Evolutionary conservation across 2,113 vertebrate species (phyloP), one percentile per base, ranked within the genome.

Genomic region (Hippocampus guttulatus): DNA sequence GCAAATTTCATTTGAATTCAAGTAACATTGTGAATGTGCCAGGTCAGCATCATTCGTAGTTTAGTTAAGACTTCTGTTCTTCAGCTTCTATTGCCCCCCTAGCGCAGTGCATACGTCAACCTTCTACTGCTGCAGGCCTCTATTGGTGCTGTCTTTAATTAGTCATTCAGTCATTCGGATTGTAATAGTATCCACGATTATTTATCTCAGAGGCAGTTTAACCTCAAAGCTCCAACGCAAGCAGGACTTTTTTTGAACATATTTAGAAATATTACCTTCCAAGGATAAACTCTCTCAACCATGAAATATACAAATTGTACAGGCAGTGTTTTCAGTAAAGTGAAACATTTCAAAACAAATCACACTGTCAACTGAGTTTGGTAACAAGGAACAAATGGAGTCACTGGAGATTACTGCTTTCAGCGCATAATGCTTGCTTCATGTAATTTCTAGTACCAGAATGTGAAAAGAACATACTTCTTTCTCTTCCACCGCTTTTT

Each of bases 1-100:
- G 55, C 4, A 30, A 64, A 73, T 68, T 10, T 3, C 61, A 74
- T 77, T 85, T 68, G 18, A 84, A 77, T 75, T 54, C 60, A 14
- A n/a, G 18, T 4, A 23, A 54, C n/a, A 23, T 23, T 23, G 52
- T n/a, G 9, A 55, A 8, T 55, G 3, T 55, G 52, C 2, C 21
- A 21, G 10, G 21, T 23, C 52, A 55, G n/a, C 52, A 55, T n/a
- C 21, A 55, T 55, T 3, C 3, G 23, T 55, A 55, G 52, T 55
- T 55, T 10, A 51, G 18, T 51, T 51, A 2, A 51, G 49, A 23
- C 21, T 3, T 7, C 23, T 54, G 8, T 9, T 21, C 2, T 9
- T 52, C 49, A 52, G 49, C 8, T 52, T 16, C 49, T 8, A 52
- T 52, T 20, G 49, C 16, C 20, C 18, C 49, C 49, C 21, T 21